Conservation (phyloP, 2,888 invertebrate species). For the Rhagonycha lutea region DNA sequence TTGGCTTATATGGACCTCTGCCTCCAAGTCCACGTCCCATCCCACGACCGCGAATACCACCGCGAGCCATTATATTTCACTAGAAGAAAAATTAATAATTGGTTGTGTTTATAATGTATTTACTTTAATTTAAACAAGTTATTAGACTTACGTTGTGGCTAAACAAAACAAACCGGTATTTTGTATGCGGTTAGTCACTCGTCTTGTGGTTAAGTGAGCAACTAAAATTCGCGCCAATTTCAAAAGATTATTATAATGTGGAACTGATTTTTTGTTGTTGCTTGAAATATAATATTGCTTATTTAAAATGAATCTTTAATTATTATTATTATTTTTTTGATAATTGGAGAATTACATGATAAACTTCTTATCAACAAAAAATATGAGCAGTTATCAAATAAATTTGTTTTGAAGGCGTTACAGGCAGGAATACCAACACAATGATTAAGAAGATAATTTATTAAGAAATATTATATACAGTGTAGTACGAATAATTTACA, state of each 20-base stretch:
- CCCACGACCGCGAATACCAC: constrained; percentile 67
- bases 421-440: not conserved
- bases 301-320: not conserved
- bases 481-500: not conserved
- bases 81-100: not conserved
- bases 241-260: not conserved
- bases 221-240: not conserved
- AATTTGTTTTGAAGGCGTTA: too few relatives aligned
- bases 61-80: constrained; percentile 68
- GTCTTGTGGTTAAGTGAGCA: not conserved
- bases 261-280: too few relatives aligned
- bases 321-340: not conserved
- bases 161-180: not conserved
- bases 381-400: too few relatives aligned
- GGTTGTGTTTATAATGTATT: not conserved
- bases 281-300: too few relatives aligned
- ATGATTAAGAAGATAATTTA: not conserved
- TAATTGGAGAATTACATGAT: too few relatives aligned
- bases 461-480: not conserved
- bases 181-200: not conserved
- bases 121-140: not conserved
- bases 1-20: constrained; percentile 66
- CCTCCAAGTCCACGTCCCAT: constrained; percentile 69
- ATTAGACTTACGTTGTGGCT: not conserved
- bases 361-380: not conserved